phyloP scores from a whole-genome alignment of 2,113 vertebrate genomes.

The Leucopternis melanops region DNA sequence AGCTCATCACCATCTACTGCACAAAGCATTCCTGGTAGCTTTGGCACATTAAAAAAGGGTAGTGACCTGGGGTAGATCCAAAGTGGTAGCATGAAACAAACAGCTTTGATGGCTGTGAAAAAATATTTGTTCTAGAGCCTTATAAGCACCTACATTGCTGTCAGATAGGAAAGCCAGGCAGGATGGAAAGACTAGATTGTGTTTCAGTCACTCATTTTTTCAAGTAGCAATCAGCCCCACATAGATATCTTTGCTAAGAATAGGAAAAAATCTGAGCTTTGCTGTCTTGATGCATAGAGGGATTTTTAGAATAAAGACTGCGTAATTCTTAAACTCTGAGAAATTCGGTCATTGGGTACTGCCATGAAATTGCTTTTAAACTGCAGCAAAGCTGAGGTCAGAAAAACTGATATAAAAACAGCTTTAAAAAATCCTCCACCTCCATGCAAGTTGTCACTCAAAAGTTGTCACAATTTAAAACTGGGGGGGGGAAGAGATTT shows the following conservation, averaged over 20 bases:
- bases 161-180: background rate
- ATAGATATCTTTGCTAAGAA: background rate
- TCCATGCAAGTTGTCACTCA: background rate
- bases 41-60: background rate
- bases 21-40: background rate
- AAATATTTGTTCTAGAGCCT: background rate
- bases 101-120: background rate
- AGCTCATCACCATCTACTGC: conserved; percentile 50
- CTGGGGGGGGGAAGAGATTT: background rate
- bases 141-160: background rate
- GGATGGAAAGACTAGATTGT: background rate
- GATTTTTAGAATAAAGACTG: background rate
- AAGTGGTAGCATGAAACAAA: background rate
- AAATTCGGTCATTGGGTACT: background rate
- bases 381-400: background rate
- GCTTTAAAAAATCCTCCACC: background rate
- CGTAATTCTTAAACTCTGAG: background rate
- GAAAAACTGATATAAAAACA: background rate
- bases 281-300: background rate
- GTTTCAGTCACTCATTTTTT: background rate
- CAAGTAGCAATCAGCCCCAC: background rate
- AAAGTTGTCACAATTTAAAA: background rate
- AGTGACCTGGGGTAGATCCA: background rate
- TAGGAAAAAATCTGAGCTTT: background rate
- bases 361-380: background rate